These are phyloP conservation scores for Coluber constrictor DNA, from an alignment of 2,797 vertebrate species.

Conservation along the genomic window DNA sequence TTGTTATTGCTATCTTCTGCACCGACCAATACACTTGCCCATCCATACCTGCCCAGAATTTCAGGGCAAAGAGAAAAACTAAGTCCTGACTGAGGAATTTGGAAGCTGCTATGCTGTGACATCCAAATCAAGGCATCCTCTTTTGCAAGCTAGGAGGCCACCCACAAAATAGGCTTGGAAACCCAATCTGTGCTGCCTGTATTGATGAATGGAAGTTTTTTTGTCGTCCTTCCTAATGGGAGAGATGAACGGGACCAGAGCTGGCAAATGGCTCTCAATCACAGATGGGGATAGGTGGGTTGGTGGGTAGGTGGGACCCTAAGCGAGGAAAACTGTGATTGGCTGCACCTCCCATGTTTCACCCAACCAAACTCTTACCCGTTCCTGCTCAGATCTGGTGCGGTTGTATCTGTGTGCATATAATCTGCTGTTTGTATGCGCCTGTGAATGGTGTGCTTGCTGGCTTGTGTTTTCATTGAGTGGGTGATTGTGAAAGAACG, in stretches of 20 bases:
- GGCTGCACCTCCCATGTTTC: not conserved
- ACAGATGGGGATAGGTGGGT: not conserved
- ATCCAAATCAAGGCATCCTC: not conserved
- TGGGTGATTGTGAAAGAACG: not conserved
- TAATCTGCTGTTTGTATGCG: constrained; percentile 3
- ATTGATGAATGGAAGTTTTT: too few relatives aligned
- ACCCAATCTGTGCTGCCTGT: not conserved
- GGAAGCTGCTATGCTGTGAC: too few relatives aligned
- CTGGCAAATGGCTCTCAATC: not conserved
- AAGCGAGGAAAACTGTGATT: not conserved
- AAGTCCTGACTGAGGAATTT: not conserved
- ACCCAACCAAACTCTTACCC: not conserved
- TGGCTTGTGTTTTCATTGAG: not conserved
- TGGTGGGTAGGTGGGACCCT: not conserved
- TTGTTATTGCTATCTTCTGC: not conserved
- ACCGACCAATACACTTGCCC: not conserved
- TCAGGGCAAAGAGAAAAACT: not conserved
- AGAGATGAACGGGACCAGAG: not conserved
- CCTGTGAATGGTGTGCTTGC: not conserved
- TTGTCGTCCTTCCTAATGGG: not conserved
- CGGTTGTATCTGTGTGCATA: not conserved
- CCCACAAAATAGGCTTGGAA: not conserved
- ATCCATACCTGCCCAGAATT: not conserved
- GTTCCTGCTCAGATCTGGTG: not conserved
- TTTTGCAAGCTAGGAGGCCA: not conserved